phyloP scores from a whole-genome alignment of 2,888 invertebrate species.

The Acrobasis suavella region DNA sequence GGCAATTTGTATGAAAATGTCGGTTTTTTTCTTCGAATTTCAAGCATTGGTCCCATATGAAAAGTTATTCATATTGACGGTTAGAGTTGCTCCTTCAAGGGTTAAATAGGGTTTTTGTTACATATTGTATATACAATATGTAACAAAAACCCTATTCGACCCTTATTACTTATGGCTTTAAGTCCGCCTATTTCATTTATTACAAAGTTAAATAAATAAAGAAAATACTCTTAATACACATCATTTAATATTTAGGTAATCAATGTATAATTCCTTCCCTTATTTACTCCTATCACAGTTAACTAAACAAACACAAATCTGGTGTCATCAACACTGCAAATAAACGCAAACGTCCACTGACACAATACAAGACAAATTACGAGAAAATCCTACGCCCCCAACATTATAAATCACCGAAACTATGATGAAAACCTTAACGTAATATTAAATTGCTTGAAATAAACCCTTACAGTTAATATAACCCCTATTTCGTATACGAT shows the following conservation, averaged over 20 bases:
- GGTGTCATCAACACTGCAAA: constrained; percentile 42
- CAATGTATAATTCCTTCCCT: neutral
- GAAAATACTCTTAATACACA: too few relatives aligned
- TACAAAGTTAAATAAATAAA: too few relatives aligned
- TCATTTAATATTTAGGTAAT: neutral
- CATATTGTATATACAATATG: too few relatives aligned
- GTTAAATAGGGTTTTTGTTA: too few relatives aligned
- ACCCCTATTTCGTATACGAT: constrained; percentile 26
- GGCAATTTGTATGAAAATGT: too few relatives aligned
- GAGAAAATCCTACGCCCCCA: constrained; percentile 50
- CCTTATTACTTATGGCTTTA: too few relatives aligned
- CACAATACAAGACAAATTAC: constrained; percentile 64
- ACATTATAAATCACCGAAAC: constrained; percentile 52
- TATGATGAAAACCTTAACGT: constrained; percentile 50
- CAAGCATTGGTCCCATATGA: too few relatives aligned
- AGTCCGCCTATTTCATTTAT: too few relatives aligned
- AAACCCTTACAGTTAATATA: constrained; percentile 19
- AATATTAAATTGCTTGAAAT: constrained; percentile 49
- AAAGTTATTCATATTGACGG: too few relatives aligned
- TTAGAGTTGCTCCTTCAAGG: too few relatives aligned
- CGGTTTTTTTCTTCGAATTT: too few relatives aligned
- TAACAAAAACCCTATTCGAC: too few relatives aligned
- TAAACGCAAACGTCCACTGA: constrained; percentile 44
- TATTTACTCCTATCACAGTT: constrained; percentile 5
- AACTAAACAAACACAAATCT: constrained; percentile 24